Base-by-base conservation (phyloP, 1,140 invertebrate species). In the Ectropis grisescens region DNA sequence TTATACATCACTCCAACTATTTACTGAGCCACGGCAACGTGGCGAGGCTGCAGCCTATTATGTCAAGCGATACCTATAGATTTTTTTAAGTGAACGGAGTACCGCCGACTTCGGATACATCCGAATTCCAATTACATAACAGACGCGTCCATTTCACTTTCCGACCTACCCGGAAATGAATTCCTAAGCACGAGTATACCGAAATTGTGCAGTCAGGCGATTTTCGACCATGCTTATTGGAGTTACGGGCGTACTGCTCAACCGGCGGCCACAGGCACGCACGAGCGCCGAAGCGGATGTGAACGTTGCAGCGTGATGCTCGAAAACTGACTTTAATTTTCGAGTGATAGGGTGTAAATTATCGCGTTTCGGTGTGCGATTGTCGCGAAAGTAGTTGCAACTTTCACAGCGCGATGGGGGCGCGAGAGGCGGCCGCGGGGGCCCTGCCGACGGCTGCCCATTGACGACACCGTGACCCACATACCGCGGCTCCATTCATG, bases 91-190 rank as follows among this genome's bases (percentile, higher is more conserved):
- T 74, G 76, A 78, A 75, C 64, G 67, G 76, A 66, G 66, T 65
- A 62, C 69, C 62, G 53, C 58, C 59, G 69, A 74, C 66, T 78
- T 69, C 72, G 71, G 71, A 81, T 69, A 78, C 60, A 81, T 81
- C 72, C 76, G 67, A 78, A 81, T 81, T 81, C 72, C 76, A 70
- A 78, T 81, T 81, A 74, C 76, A 76, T 81, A 70, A 81, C 65
- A 66, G 76, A 78, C 72, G 67, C 74, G 70, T 67, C 72, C 71
- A 78, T 81, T 81, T 81, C 76, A 81, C 76, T 81, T 78, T 81
- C 67, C 72, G 72, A 74, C 65, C 65, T 74, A 81, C 76, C 76
- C 76, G 76, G 76, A 78, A 81, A 69, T 76, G 72, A 81, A 81
- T 81, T 78, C 76, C 76, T 78, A 68, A 78, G 72, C 65, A 57